These are phyloP conservation scores for Adrianichthys oophorus DNA, from an alignment of 2,797 vertebrate genomes.

Conservation along the genomic window DNA sequence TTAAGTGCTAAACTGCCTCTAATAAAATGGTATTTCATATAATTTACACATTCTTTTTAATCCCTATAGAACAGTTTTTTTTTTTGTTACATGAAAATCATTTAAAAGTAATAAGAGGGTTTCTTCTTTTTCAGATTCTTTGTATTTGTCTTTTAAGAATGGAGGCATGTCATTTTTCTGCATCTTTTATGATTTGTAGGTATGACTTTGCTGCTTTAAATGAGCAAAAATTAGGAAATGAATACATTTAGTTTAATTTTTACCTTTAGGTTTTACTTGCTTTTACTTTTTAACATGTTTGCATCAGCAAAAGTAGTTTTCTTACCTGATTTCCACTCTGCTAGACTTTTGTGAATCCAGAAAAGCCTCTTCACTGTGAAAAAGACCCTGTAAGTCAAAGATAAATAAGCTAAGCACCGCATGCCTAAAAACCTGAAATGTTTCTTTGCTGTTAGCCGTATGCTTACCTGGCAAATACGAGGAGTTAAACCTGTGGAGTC, in stretches of 20 bases:
- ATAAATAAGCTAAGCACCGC: neutral
- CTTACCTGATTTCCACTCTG: slow-evolving; percentile 92
- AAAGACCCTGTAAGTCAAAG: slow-evolving; percentile 82
- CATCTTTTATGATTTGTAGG: no score
- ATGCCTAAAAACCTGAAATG: neutral
- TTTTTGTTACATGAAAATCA: no score
- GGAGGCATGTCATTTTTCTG: no score
- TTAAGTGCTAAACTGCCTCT: no score
- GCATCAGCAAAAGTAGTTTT: neutral
- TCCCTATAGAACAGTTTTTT: no score
- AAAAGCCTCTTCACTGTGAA: slow-evolving; percentile 81
- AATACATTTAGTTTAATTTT: neutral
- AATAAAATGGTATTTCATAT: no score
- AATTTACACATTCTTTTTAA: no score
- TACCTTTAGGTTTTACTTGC: slow-evolving; percentile 5
- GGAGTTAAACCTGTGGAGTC: slow-evolving; percentile 91
- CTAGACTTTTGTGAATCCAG: slow-evolving; percentile 83
- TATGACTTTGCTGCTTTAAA: no score
- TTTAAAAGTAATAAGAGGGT: no score
- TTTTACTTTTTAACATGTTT: slow-evolving; percentile 8
- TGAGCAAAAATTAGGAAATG: neutral
- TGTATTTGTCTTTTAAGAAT: no score
- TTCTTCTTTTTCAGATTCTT: no score
- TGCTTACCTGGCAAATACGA: slow-evolving; percentile 92
- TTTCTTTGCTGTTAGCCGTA: neutral